Evolutionary conservation across 1,140 invertebrate species (phyloP).

Genomic region (Lasioglossum albipes): DNA sequence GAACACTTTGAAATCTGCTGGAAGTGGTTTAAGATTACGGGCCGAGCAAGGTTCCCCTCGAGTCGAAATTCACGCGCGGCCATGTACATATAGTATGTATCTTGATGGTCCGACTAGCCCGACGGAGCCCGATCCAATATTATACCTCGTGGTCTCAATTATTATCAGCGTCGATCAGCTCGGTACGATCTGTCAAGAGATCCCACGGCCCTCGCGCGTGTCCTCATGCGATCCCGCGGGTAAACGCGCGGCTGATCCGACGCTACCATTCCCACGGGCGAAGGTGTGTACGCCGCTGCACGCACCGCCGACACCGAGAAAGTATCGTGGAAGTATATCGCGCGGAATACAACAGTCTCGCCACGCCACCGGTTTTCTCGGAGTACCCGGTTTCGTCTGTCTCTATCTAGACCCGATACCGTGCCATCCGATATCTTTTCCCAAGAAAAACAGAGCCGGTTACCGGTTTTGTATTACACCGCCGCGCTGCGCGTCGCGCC

Average conservation of each 20-base stretch:
- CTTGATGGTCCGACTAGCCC: background rate
- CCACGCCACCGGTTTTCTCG: conserved; percentile 33
- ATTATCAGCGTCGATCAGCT: no score
- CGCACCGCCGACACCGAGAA: conserved; percentile 2
- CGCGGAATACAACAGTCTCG: background rate
- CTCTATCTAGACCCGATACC: conserved; percentile 31
- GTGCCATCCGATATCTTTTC: conserved; percentile 47
- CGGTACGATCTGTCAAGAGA: background rate
- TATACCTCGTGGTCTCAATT: no score
- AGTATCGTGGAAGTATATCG: conserved; percentile 8
- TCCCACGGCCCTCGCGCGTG: background rate
- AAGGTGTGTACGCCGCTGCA: background rate
- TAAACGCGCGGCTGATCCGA: no score
- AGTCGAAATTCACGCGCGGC: conserved; percentile 25
- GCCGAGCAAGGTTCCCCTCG: conserved; percentile 36
- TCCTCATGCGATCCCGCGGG: no score
- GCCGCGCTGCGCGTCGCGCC: background rate
- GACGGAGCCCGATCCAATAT: background rate
- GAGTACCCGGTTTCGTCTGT: conserved; percentile 45
- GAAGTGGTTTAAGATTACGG: conserved; percentile 50
- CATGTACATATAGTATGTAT: no score
- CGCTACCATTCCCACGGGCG: conserved; percentile 33
- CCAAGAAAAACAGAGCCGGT: conserved; percentile 39
- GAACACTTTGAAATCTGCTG: conserved; percentile 42
- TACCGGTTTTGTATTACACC: conserved; percentile 37